Evolutionary conservation across 1,140 invertebrate genomes (phyloP), one percentile per base, ranked within the genome.

Genomic region (Metaphire vulgaris): DNA sequence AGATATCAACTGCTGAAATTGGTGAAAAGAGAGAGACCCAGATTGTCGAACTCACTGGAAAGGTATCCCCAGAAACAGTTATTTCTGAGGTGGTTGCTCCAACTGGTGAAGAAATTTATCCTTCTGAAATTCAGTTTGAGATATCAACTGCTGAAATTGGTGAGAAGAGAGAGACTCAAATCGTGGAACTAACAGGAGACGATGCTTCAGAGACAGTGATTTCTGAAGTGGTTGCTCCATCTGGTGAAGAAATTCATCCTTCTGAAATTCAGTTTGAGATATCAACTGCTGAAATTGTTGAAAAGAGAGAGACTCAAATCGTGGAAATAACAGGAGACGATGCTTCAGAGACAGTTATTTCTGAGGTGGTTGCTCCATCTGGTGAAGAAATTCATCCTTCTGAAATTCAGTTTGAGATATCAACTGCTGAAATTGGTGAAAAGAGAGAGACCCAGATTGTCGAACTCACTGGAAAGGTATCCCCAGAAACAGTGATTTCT

Each of bases 401-500:
- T 28, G 68, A 76, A 74, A 29, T 74, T 31, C 64, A 75, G 16
- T 16, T 69, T 71, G 66, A 75, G 30, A 68, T 75, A 14, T 75
- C 74, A 56, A 75, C 74, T 12, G 74, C 64, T 75, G 26, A 72
- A 16, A 26, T 14, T 33, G 70, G 30, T 0, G 70, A 33, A 28
- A 56, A 75, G 73, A 74, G 66, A 15, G 33, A 74, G 65, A 26
- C 76, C 68, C 33, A 73, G 66, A 65, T 74, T 30, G 31, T 72
- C 41, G 41, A 72, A 56, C 26, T 41, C 72, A 71, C 21, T 56
- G 21, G 41, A 12, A 21, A 56, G 21, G 41, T 56, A 6, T 12
- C 41, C 21, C 41, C 41, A 56, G 41, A 56, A 56, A 56, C 41
- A 12, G 41, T 56, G 6, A 56, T 56, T 56, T 56, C 41, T 56